Evolutionary conservation across 2,888 invertebrate genomes (phyloP).

Genomic region (Antheraea assamensis): DNA sequence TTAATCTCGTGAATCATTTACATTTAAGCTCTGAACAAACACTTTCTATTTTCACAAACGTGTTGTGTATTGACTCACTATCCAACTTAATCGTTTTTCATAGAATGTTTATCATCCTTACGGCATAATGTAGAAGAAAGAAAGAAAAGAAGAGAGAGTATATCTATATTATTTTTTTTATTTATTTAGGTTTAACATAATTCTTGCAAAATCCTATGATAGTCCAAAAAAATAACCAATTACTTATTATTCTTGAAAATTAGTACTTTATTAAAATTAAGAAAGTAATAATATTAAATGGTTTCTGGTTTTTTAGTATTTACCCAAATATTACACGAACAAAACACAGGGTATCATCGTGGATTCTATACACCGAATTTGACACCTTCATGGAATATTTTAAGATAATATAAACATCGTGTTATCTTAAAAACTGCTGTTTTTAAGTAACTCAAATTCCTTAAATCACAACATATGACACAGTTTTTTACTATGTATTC

Average conservation of each 20-base stretch:
- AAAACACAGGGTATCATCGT: neutral
- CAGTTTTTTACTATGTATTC: neutral
- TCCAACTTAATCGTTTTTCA: neutral
- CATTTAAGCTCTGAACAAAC: neutral
- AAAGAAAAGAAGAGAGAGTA: no score
- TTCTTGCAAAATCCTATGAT: no score
- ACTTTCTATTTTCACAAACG: neutral
- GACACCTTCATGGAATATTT: neutral
- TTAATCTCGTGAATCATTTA: constrained; percentile 11
- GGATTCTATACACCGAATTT: neutral
- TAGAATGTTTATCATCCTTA: no score
- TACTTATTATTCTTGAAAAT: neutral
- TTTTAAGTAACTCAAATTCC: no score
- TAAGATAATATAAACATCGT: neutral
- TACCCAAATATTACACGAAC: neutral
- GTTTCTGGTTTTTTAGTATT: neutral
- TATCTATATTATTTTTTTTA: no score
- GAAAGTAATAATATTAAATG: neutral
- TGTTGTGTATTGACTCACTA: neutral
- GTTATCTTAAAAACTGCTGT: constrained; percentile 11
- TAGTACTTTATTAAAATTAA: neutral
- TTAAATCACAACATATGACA: no score
- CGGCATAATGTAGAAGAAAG: neutral
- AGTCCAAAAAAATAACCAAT: no score
- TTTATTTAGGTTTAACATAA: neutral